These are phyloP conservation scores for Limnephilus marmoratus DNA, from an alignment of 2,888 invertebrate genomes.

Conservation along the genomic window DNA sequence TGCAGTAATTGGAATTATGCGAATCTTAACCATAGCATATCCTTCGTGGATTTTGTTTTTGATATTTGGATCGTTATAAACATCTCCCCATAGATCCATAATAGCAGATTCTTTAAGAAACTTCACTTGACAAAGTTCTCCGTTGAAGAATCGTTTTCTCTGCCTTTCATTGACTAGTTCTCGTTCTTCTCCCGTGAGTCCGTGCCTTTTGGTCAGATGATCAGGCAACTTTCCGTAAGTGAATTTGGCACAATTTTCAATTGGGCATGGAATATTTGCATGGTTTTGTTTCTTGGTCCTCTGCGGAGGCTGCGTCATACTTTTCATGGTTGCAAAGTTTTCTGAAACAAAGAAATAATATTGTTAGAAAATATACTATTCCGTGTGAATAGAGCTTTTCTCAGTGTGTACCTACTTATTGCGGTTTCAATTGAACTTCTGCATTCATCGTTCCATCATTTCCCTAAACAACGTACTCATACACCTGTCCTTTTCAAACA, in stretches of 20 bases:
- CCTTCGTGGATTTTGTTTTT: constrained; percentile 76
- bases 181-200: constrained; percentile 75
- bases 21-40: constrained; percentile 75
- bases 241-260: constrained; percentile 77
- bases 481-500: not conserved
- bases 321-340: constrained; percentile 55
- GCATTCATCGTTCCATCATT: not conserved
- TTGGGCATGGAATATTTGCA: constrained; percentile 77
- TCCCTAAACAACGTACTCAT: constrained; percentile 4
- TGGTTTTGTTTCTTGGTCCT: constrained; percentile 78
- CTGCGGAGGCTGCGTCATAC: constrained; percentile 69
- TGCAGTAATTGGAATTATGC: constrained; percentile 76
- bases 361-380: not conserved
- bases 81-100: constrained; percentile 76
- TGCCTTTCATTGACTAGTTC: constrained; percentile 76
- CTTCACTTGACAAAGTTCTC: constrained; percentile 77
- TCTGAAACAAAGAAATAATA: constrained; percentile 49
- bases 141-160: constrained; percentile 76
- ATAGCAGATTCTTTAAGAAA: constrained; percentile 77
- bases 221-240: constrained; percentile 77
- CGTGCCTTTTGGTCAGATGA: constrained; percentile 76
- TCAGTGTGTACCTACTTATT: too few species aligned
- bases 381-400: not conserved
- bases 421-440: not conserved
- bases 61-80: constrained; percentile 76